These are phyloP conservation scores for Leucophora obtusa DNA, from an alignment of 2,888 invertebrate species.

Conservation along the genomic window DNA sequence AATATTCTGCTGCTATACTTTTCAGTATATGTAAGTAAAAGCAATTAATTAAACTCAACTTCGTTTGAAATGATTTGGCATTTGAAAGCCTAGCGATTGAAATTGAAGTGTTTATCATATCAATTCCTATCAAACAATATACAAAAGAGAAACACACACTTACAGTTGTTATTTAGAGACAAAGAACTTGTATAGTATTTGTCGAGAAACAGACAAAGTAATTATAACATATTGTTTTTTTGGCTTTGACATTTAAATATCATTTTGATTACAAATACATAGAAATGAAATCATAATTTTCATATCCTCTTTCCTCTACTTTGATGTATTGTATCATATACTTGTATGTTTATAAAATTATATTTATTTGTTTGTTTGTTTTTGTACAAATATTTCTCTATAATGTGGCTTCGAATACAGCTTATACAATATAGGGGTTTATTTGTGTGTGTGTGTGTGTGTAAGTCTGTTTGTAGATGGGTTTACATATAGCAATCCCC, in stretches of 20 bases:
- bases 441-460: background rate
- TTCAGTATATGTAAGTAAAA: background rate
- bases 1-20: background rate
- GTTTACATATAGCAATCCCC: too few relatives aligned
- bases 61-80: constrained; percentile 20
- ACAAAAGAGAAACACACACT: background rate
- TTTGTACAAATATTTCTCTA: constrained; percentile 5
- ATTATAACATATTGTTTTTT: background rate
- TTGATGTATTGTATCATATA: background rate
- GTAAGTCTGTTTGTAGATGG: too few relatives aligned
- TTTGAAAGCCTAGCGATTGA: constrained; percentile 36
- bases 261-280: constrained; percentile 7
- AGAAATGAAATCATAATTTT: background rate
- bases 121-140: background rate
- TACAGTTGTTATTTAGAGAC: background rate
- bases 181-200: background rate
- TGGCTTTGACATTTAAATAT: background rate
- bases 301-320: background rate
- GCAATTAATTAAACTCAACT: constrained; percentile 49
- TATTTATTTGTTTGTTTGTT: constrained; percentile 22
- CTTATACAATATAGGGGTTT: background rate
- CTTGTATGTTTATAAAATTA: background rate
- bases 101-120: constrained; percentile 36
- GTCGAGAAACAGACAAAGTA: background rate
- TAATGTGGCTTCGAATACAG: constrained; percentile 1